phyloP scores from a whole-genome alignment of 2,888 invertebrate genomes.

The Halictus ligatus region DNA sequence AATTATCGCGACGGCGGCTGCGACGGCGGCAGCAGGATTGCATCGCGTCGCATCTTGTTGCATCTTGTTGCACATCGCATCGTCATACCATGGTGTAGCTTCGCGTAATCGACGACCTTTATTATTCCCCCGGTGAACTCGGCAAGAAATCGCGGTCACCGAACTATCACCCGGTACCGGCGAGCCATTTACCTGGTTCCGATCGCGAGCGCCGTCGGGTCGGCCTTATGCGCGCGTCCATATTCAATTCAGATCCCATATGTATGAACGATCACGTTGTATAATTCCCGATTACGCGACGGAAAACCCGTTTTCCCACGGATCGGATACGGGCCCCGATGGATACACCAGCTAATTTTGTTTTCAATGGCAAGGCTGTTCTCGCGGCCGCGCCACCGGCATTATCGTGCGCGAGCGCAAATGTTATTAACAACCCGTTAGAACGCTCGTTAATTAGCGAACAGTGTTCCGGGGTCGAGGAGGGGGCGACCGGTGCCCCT shows the following conservation, averaged over 20 bases:
- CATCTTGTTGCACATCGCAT: not conserved
- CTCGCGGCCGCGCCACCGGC: not conserved
- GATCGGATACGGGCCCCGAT: not conserved
- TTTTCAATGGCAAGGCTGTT: slow-evolving; percentile 55
- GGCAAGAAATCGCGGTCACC: slow-evolving; percentile 54
- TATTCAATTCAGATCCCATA: slow-evolving; percentile 14
- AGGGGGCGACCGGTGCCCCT: not conserved
- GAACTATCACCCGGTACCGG: slow-evolving; percentile 36
- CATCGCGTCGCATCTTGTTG: not conserved
- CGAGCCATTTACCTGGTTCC: slow-evolving; percentile 59
- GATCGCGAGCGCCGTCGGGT: slow-evolving; percentile 42
- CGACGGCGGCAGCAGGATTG: not conserved
- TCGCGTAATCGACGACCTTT: slow-evolving; percentile 33
- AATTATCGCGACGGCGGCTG: not conserved
- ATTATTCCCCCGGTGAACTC: slow-evolving; percentile 44
- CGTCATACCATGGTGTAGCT: not conserved
- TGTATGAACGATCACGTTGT: slow-evolving; percentile 23
- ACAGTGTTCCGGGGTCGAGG: not conserved
- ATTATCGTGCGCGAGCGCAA: slow-evolving; percentile 35
- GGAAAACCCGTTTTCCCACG: slow-evolving; percentile 31
- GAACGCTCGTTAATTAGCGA: slow-evolving; percentile 69
- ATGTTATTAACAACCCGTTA: slow-evolving; percentile 69
- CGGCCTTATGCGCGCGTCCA: slow-evolving; percentile 14
- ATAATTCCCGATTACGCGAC: slow-evolving; percentile 41
- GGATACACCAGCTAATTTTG: slow-evolving; percentile 16